Evolutionary conservation across 2,797 vertebrate genomes (phyloP), one percentile per base, ranked within the genome.

Genomic region (Lates japonicus): DNA sequence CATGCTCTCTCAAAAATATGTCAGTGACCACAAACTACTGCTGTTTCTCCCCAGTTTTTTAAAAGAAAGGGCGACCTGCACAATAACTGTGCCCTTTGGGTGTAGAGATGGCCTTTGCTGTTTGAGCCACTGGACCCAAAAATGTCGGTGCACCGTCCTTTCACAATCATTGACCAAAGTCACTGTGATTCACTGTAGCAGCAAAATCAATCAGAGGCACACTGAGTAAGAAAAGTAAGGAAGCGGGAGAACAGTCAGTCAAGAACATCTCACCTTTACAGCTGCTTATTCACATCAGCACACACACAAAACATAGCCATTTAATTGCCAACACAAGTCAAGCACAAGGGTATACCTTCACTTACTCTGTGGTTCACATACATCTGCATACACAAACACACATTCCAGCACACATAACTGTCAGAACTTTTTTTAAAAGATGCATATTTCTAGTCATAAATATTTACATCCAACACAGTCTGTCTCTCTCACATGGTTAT

Each of bases 191-290:
- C 61, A 73, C 35, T 66, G 31, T 76, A 52, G 74, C 65, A 74
- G 75, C 74, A 81, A 77, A 85, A 86, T 84, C 87, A 79, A 82
- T 86, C 81, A 78, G 49, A 87, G n/a, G 46, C 29, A 66, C 54
- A 60, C 19, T 14, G 54, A 78, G 59, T 33, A 46, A 52, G 60
- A 76, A 69, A 74, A 65, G 58, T 75, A 70, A 52, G 37, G 11
- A 64, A 68, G 54, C 3, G 10, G 41, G 49, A 81, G 42, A 74
- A 25, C 13, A 70, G 39, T 49, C 55, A 54, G 49, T 64, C 20
- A 52, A 12, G 39, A 74, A 51, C 19, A 20, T 35, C 14, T 31
- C 49, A 60, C 7, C 55, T 58, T 81, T 51, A 44, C 37, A 62
- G 25, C 44, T 54, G 41, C 4, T 66, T 68, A 31, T 52, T 70